Conservation (phyloP, 2,888 invertebrate species). For the Villa cingulata region DNA sequence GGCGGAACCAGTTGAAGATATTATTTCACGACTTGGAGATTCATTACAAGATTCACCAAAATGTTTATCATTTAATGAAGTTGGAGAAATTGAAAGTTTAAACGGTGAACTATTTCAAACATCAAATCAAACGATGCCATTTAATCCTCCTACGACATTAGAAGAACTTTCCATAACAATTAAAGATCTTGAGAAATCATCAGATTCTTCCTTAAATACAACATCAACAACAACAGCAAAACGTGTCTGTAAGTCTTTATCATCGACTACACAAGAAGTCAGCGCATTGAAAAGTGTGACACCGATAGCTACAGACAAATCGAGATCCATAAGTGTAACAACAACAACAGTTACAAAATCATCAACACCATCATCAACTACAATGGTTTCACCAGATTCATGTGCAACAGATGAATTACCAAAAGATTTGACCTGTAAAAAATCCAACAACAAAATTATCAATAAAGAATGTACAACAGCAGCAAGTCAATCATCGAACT, state of each 20-base stretch:
- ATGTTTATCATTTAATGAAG: constrained; percentile 33
- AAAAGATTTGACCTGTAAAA: constrained; percentile 46
- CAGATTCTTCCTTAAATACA: constrained; percentile 6
- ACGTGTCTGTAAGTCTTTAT: constrained; percentile 13
- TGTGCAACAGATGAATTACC: constrained; percentile 41
- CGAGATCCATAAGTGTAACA: constrained; percentile 18
- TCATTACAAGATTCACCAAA: constrained; percentile 39
- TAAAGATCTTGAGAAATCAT: constrained; percentile 39
- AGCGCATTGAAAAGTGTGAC: no score
- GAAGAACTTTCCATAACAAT: constrained; percentile 43
- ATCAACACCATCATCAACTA: constrained; percentile 19
- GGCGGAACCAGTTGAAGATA: constrained; percentile 43
- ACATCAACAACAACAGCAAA: constrained; percentile 14
- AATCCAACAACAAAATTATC: constrained; percentile 31
- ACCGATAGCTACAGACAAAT: constrained; percentile 15
- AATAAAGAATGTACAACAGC: constrained; percentile 27
- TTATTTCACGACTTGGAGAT: constrained; percentile 48
- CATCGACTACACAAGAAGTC: no score
- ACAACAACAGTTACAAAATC: constrained; percentile 14
- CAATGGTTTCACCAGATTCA: constrained; percentile 19
- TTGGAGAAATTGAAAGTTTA: constrained; percentile 32
- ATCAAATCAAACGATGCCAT: constrained; percentile 10
- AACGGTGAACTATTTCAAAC: constrained; percentile 30
- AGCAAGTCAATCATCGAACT: constrained; percentile 1
- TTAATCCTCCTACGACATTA: constrained; percentile 15